Conservation (phyloP, 2,888 invertebrate genomes). For the Hybos culiciformis region DNA sequence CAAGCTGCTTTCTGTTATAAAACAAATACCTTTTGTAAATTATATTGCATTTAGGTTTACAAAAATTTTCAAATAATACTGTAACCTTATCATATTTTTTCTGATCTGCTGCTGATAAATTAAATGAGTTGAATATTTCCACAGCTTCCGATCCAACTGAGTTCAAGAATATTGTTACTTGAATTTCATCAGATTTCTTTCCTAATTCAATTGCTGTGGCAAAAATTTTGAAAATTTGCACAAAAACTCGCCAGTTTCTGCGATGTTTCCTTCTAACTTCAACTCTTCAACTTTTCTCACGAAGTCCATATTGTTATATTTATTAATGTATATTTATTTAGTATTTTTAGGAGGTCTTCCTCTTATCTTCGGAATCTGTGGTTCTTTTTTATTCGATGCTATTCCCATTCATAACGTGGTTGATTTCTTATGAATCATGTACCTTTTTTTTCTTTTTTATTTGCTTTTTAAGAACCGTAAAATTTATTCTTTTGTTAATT, state of each 20-base stretch:
- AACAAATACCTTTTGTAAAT: constrained; percentile 12
- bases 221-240: constrained; percentile 18
- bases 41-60: constrained; percentile 12
- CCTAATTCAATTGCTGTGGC: constrained; percentile 16
- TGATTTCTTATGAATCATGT: no score
- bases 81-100: constrained; percentile 14
- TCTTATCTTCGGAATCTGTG: no score
- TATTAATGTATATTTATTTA: constrained; percentile 3
- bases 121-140: constrained; percentile 19
- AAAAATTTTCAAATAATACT: constrained; percentile 15
- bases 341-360: constrained; percentile 10
- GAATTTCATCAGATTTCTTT: constrained; percentile 14
- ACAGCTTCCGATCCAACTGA: constrained; percentile 19
- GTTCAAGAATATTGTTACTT: constrained; percentile 19
- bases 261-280: constrained; percentile 13
- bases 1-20: constrained; percentile 8
- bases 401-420: no score
- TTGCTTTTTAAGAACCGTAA: no score
- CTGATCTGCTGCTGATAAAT: constrained; percentile 13
- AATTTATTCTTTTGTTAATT: no score
- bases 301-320: constrained; percentile 11
- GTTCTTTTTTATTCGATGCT: no score
- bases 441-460: no score
- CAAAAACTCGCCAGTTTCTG: constrained; percentile 19
- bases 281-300: constrained; percentile 12